Conservation (phyloP, 2,113 vertebrate genomes). For the Cyprinodon tularosa region DNA sequence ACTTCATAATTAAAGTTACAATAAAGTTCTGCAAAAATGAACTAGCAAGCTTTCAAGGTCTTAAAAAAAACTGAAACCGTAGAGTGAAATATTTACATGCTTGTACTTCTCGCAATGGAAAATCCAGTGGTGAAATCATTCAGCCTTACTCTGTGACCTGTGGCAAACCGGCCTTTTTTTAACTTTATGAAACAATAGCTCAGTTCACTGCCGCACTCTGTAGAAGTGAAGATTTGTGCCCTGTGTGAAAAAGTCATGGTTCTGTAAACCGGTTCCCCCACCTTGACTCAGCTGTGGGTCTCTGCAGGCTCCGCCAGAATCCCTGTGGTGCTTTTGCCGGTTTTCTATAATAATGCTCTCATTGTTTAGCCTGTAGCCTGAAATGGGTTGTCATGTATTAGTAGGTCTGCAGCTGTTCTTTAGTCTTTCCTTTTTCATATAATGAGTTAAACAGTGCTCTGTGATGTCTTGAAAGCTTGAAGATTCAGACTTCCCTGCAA, state of each 20-base stretch:
- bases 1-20: no score
- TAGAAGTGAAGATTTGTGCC: not conserved
- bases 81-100: no score
- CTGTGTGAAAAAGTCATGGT: not conserved
- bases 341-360: not conserved
- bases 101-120: no score
- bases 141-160: no score
- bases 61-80: no score
- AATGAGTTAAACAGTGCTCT: not conserved
- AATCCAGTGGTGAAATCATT: no score
- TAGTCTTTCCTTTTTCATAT: not conserved
- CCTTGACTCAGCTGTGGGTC: not conserved
- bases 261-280: not conserved
- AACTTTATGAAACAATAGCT: not conserved
- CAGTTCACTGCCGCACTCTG: not conserved
- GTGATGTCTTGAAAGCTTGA: not conserved
- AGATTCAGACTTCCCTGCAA: no score
- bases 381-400: not conserved
- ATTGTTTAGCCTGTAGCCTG: not conserved
- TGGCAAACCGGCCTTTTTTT: not conserved
- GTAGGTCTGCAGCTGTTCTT: not conserved
- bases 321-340: not conserved
- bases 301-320: not conserved
- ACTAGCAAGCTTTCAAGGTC: no score
- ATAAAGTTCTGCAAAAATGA: no score